These are phyloP conservation scores for Phengaris arion DNA, from an alignment of 2,888 invertebrate genomes.

Conservation along the genomic window DNA sequence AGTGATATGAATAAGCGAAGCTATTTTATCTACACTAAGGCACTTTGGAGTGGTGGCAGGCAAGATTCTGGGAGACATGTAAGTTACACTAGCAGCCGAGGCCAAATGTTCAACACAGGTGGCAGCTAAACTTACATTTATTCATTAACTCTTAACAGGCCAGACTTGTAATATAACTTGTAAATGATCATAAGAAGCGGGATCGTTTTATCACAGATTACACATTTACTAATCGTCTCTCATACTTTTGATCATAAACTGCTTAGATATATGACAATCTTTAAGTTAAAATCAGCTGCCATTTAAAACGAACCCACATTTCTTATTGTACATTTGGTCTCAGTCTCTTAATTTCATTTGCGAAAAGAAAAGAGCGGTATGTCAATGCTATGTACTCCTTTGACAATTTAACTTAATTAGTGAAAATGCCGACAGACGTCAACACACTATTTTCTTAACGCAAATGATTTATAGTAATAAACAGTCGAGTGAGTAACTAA, in stretches of 20 bases:
- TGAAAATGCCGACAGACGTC: too few relatives aligned
- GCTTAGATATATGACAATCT: background rate
- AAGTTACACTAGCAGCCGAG: background rate
- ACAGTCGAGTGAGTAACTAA: slow-evolving; percentile 4
- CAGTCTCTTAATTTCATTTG: background rate
- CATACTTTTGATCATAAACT: background rate
- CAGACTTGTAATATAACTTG: background rate
- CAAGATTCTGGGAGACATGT: slow-evolving; percentile 28
- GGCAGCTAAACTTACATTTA: background rate
- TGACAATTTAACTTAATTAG: too few relatives aligned
- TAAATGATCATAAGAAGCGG: background rate
- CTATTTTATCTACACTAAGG: slow-evolving; percentile 29
- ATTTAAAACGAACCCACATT: background rate
- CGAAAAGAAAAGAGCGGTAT: background rate
- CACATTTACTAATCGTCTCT: background rate
- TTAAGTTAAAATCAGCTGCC: background rate
- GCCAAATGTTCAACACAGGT: background rate
- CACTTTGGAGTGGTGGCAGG: slow-evolving; percentile 30
- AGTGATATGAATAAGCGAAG: slow-evolving; percentile 27
- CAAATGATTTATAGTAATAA: background rate
- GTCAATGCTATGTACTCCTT: background rate
- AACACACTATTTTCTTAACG: background rate
- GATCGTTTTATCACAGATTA: slow-evolving; percentile 7
- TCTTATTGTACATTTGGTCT: background rate
- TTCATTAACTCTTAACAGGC: too few relatives aligned